Percentiles rank a stretch among this genome's conserved stretches.
phyloP scores from a whole-genome alignment of 2,888 invertebrate species.

The Catocala fraxini region DNA sequence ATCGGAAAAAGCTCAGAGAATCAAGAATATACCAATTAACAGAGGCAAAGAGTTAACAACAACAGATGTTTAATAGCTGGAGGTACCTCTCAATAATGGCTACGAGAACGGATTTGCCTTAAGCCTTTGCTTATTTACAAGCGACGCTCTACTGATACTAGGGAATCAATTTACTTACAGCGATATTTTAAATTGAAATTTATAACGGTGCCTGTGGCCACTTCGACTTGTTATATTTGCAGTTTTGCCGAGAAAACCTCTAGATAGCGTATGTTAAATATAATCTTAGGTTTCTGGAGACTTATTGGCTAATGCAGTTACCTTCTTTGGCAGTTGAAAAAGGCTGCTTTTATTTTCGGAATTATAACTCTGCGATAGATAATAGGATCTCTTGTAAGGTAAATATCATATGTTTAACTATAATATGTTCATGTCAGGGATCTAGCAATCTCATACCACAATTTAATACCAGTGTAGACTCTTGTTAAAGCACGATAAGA shows the following conservation, averaged over 20 bases:
- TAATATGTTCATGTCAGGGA: no score
- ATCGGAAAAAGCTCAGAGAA: conserved; percentile 81
- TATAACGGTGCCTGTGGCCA: neutral
- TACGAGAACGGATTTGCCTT: conserved; percentile 38
- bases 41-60: conserved; percentile 69
- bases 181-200: conserved; percentile 22
- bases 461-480: no score
- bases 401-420: no score
- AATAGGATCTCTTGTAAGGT: no score
- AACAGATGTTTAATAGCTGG: conserved; percentile 57
- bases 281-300: no score
- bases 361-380: no score
- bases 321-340: no score
- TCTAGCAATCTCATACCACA: no score
- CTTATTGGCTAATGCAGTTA: no score
- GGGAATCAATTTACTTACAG: conserved; percentile 21
- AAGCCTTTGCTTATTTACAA: conserved; percentile 39
- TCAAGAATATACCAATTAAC: conserved; percentile 81
- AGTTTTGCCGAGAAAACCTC: no score
- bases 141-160: conserved; percentile 27
- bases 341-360: no score
- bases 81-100: conserved; percentile 50
- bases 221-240: neutral
- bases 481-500: no score
- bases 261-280: neutral